Conservation (phyloP, 2,113 vertebrate genomes). For the Mus pahari region DNA sequence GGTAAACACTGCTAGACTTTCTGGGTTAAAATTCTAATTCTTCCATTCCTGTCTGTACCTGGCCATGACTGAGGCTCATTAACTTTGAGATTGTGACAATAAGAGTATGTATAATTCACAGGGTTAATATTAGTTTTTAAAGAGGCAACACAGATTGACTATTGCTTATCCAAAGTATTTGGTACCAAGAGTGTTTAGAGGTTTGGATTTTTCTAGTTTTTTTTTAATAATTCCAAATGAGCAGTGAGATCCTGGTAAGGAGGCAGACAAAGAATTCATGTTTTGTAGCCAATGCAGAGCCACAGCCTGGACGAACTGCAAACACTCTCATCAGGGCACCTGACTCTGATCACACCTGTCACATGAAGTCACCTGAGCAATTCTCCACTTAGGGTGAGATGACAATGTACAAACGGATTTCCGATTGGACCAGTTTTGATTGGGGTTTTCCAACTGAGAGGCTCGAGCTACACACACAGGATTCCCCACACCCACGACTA, state of each 20-base stretch:
- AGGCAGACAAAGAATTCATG: not conserved
- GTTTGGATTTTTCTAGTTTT: not conserved
- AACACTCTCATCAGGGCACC: not conserved
- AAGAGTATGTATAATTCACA: not conserved
- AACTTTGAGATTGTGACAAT: slow-evolving; percentile 2
- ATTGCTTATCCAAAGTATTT: not conserved
- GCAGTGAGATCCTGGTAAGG: not conserved
- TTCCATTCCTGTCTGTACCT: not conserved
- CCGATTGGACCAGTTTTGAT: not conserved
- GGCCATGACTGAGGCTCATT: not conserved
- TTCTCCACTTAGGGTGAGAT: not conserved
- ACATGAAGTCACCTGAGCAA: not conserved
- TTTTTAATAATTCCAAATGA: not conserved
- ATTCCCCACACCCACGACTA: not conserved
- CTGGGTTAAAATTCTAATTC: not conserved
- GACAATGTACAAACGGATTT: not conserved
- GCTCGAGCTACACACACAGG: not conserved
- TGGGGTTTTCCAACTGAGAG: not conserved
- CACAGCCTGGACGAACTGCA: too few species aligned
- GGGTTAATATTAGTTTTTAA: slow-evolving; percentile 26
- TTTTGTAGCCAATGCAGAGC: not conserved
- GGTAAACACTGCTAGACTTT: not conserved
- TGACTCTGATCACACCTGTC: not conserved
- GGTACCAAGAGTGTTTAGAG: not conserved
- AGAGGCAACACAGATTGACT: not conserved